phyloP scores from a whole-genome alignment of 2,888 invertebrate species.

The Thyatira batis region DNA sequence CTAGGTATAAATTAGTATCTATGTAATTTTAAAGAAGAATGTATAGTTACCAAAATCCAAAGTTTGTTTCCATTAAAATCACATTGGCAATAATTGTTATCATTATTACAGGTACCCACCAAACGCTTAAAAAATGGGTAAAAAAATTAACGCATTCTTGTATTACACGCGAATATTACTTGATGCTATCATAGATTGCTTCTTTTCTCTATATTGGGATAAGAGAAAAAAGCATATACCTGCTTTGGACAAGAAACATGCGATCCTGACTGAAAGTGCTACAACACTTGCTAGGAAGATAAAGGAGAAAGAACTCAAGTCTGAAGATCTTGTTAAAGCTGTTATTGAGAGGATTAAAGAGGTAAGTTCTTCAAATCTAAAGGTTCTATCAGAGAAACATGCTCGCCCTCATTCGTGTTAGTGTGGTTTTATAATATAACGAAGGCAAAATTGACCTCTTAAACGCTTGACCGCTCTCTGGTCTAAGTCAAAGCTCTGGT shows the following conservation, averaged over 20 bases:
- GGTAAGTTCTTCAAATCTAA: too few relatives aligned
- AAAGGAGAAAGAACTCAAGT: conserved; percentile 82
- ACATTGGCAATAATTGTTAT: too few relatives aligned
- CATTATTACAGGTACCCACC: not conserved
- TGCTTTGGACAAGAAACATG: conserved; percentile 58
- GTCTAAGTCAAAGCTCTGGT: too few relatives aligned
- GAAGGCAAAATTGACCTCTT: too few relatives aligned
- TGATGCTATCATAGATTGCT: conserved; percentile 63
- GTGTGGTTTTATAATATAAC: too few relatives aligned
- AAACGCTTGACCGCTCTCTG: too few relatives aligned
- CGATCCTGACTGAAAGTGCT: conserved; percentile 83
- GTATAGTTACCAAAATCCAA: too few relatives aligned
- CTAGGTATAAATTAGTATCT: too few relatives aligned
- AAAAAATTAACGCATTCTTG: conserved; percentile 36
- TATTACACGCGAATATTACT: conserved; percentile 51
- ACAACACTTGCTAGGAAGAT: conserved; percentile 86
- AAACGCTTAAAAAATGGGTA: conserved; percentile 33
- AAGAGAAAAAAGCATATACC: conserved; percentile 55
- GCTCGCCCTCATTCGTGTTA: too few relatives aligned
- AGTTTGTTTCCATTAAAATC: too few relatives aligned
- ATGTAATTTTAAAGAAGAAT: too few relatives aligned
- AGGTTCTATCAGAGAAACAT: too few relatives aligned
- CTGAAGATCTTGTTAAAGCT: conserved; percentile 87
- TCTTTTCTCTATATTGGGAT: conserved; percentile 71
- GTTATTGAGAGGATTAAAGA: conserved; percentile 90